phyloP scores from a whole-genome alignment of 2,797 vertebrate species.

The Antrozous pallidus region DNA sequence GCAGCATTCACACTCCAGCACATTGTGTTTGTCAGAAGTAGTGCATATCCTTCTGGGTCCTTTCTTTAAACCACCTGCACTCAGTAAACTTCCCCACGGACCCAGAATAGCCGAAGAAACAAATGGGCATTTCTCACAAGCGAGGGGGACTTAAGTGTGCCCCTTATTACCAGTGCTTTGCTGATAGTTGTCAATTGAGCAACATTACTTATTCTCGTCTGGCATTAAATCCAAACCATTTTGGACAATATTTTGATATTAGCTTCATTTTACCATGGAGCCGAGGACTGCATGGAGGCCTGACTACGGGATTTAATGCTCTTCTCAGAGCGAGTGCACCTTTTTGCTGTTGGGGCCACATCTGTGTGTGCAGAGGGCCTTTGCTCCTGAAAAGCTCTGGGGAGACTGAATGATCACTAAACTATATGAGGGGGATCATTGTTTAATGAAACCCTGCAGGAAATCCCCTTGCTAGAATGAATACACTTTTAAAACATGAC shows the following conservation, averaged over 20 bases:
- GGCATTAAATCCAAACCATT: not conserved
- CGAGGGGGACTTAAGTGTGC: not conserved
- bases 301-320: not conserved
- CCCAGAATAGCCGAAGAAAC: not conserved
- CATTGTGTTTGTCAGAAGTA: slow-evolving; percentile 19
- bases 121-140: not conserved
- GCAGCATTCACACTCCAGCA: not conserved
- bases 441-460: not conserved
- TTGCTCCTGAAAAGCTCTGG: not conserved
- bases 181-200: not conserved
- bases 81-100: not conserved
- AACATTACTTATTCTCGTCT: not conserved
- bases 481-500: not conserved
- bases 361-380: not conserved
- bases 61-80: not conserved
- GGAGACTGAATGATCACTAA: not conserved
- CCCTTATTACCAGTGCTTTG: not conserved
- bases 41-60: not conserved
- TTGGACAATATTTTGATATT: not conserved
- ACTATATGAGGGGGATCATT: not conserved
- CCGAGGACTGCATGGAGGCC: not conserved
- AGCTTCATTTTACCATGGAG: slow-evolving; percentile 5
- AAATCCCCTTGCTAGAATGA: not conserved
- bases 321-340: not conserved
- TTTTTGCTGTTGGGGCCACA: not conserved